Base-by-base conservation (phyloP, 2,888 invertebrate genomes). In the Paralinhomoeus sp. region DNA sequence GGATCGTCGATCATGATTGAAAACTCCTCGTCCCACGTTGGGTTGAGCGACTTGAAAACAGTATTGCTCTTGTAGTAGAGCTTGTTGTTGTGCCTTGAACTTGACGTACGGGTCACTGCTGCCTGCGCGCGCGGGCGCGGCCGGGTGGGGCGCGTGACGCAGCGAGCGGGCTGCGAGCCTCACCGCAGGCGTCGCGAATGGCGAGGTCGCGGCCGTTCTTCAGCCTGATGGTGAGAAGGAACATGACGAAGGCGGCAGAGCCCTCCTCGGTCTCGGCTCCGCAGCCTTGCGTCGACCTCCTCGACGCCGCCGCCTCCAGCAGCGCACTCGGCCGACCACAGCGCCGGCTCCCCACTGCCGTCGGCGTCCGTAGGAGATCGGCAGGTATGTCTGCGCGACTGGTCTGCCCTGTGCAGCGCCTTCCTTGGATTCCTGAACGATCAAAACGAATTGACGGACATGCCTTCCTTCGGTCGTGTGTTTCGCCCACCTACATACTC, bases 21-120 rank as follows among this genome's bases (percentile, higher is more conserved):
- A 65, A 93, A 87, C 54, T 77, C 78, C 65, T 97, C 93, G 62
- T 97, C 87, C 93, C 93, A 97, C n/a, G 78, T 73, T 1, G 93
- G 93, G 68, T 91, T 91, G 48, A 97, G 72, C 64, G 84, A 87
- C 56, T 87, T 74, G 65, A 81, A 81, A 47, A 97, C 78, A 45
- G 82, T 93, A 61, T 79, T 77, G 53, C 85, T 87, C 69, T 89
- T 91, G 69, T 87, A 82, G 53, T 87, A 72, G 52, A 85, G 69
- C 49, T 82, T 73, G 7, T 52, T 51, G 13, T 51, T 49, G 49
- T 60, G 56, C 27, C n/a, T 54, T 53, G 47, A 60, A 53, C 41
- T 57, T 60, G 24, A 60, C 57, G 46, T 60, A 60, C 7, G 60
- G 60, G 45, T 60, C 60, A 35, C 54, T 55, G 36, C 50, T 54